A percentile compares a stretch with the other conserved stretches of the same genome.
phyloP scores from a whole-genome alignment of 2,797 vertebrate genomes.

The Ficedula albicollis region DNA sequence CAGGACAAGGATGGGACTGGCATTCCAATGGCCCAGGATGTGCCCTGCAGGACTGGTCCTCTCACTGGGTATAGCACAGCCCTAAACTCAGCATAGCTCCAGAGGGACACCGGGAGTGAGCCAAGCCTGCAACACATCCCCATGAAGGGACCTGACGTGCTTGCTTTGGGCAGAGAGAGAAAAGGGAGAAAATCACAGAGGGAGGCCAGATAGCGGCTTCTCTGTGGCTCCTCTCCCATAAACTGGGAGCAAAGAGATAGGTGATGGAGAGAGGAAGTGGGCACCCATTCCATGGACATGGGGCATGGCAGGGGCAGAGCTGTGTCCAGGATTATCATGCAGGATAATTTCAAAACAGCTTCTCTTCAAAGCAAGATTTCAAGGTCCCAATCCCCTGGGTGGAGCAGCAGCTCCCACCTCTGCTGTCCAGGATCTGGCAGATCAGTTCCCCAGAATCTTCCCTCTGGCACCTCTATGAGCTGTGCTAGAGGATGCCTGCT shows the following conservation, averaged over 20 bases:
- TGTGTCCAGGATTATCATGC: background rate
- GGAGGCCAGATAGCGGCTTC: background rate
- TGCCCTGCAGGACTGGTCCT: background rate
- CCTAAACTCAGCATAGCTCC: background rate
- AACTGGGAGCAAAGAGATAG: background rate
- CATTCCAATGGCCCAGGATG: rapidly evolving
- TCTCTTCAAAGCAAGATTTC: background rate
- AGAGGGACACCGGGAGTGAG: background rate
- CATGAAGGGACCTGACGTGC: background rate
- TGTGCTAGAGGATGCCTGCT: background rate
- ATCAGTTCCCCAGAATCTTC: background rate
- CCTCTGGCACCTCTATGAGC: background rate
- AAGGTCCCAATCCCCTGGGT: background rate
- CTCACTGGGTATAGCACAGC: rapidly evolving
- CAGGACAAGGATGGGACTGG: background rate
- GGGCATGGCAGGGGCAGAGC: rapidly evolving
- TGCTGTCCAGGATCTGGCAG: background rate
- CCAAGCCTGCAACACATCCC: background rate
- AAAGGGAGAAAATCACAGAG: background rate
- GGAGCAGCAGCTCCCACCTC: background rate
- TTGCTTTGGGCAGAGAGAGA: background rate
- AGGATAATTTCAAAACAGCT: background rate
- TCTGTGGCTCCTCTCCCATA: background rate
- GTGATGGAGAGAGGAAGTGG: background rate
- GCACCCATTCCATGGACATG: rapidly evolving